A percentile compares a stretch with the other conserved stretches of the same genome.
phyloP scores from a whole-genome alignment of 1,140 invertebrate species.

The Lepidurus packardi region DNA sequence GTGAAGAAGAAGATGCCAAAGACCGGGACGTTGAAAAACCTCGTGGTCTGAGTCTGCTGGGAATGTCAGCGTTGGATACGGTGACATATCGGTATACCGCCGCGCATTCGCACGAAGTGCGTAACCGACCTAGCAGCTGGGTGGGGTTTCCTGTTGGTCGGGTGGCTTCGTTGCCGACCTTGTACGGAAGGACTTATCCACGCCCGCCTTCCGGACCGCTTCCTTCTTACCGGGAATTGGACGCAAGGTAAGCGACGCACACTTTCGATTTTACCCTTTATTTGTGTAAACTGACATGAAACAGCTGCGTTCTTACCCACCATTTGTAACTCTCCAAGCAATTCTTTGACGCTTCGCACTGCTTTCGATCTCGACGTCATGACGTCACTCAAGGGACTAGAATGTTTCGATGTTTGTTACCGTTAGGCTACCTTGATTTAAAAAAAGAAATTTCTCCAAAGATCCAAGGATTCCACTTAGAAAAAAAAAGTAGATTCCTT shows the following conservation, averaged over 20 bases:
- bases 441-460: too few relatives aligned
- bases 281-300: background rate
- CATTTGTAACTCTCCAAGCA: too few relatives aligned
- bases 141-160: conserved; percentile 27
- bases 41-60: conserved; percentile 21
- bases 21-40: conserved; percentile 5
- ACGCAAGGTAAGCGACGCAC: conserved; percentile 26
- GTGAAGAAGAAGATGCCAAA: conserved; percentile 3
- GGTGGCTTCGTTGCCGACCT: background rate
- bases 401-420: too few relatives aligned
- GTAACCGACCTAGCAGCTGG: conserved; percentile 13
- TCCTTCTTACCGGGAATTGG: conserved; percentile 30
- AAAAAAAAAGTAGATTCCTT: too few relatives aligned
- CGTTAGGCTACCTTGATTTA: too few relatives aligned
- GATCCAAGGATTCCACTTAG: too few relatives aligned
- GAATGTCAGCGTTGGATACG: background rate
- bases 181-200: conserved; percentile 22
- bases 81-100: conserved; percentile 25
- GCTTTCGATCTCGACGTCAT: too few relatives aligned
- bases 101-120: conserved; percentile 24
- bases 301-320: too few relatives aligned
- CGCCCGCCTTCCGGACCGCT: conserved; percentile 28
- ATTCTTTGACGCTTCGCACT: too few relatives aligned
- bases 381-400: too few relatives aligned
- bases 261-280: background rate